Evolutionary conservation across 2,113 vertebrate species (phyloP), one percentile per base, ranked within the genome.

Genomic region (Danionella cerebrum): DNA sequence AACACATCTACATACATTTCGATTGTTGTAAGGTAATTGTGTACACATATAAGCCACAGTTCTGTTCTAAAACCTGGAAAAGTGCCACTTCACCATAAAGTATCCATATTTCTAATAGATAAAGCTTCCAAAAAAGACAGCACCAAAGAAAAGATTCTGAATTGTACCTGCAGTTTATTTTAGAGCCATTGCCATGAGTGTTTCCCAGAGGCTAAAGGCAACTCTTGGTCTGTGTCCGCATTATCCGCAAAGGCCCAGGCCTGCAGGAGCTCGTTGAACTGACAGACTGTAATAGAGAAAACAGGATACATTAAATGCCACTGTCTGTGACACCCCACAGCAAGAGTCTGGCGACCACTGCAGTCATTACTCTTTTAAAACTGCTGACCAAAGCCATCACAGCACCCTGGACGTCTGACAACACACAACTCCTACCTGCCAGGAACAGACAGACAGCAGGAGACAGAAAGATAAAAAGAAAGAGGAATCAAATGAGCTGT

Each of bases 341-440:
- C 62, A 52, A 42, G 62, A 72, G 45, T 36, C 57, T 60, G 33
- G 29, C 64, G 75, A 78, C 75, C 72, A 76, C 82, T 44, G 73
- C 74, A 82, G 84, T 84, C 84, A 82, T 85, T 84, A 83, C 82
- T 84, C 80, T 80, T 78, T n/a, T 72, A 74, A 88, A 88, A 84
- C 75, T 85, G 84, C 86, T 85, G 84, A 83, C 75, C 76, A 88
- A 78, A 85, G 84, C 78, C 80, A 81, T 78, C 82, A 79, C 83
- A 73, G 48, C 72, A 6, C 33, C 51, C 74, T 64, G 18, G 72
- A 80, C 76, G 74, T 81, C 70, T 81, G 69, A 73, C 36, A 71
- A 25, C 18, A 70, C 62, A 57, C 71, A 71, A 54, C 68, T 67
- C 33, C 69, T 67, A 76, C 69, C 70, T 73, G 70, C 48, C 71